Percentiles rank a stretch among this genome's conserved stretches.
phyloP scores from a whole-genome alignment of 1,140 invertebrate genomes.

The Dendroctonus valens region DNA sequence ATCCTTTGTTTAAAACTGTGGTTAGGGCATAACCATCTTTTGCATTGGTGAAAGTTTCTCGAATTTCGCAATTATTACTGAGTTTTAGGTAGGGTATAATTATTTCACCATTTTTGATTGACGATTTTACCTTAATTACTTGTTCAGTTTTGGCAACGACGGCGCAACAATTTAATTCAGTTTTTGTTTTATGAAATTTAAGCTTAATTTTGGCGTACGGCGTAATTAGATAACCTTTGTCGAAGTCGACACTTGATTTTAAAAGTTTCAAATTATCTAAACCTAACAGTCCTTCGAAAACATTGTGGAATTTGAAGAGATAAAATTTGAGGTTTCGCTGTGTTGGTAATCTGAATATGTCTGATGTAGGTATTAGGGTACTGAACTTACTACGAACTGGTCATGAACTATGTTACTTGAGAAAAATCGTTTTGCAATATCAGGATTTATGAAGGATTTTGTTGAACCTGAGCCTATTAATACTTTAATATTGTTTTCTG shows the following conservation, averaged over 20 bases:
- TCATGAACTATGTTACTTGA: constrained; percentile 4
- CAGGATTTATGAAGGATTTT: constrained; percentile 18
- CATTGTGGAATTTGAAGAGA: constrained; percentile 16
- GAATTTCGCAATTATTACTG: constrained; percentile 16
- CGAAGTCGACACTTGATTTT: constrained; percentile 10
- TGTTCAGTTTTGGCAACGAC: too few species aligned
- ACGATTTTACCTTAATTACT: constrained; percentile 23
- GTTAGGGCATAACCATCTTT: constrained; percentile 16
- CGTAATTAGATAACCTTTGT: constrained; percentile 12
- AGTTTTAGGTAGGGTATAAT: constrained; percentile 20
- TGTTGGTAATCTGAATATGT: constrained; percentile 20
- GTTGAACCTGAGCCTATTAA: constrained; percentile 22
- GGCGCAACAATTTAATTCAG: constrained; percentile 11
- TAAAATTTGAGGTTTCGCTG: constrained; percentile 13
- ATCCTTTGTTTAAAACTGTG: constrained; percentile 22
- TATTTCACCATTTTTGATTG: constrained; percentile 17
- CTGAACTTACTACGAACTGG: constrained; percentile 11
- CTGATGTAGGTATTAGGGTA: constrained; percentile 12
- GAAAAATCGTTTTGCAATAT: constrained; percentile 10
- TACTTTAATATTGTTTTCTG: constrained; percentile 17
- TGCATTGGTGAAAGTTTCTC: constrained; percentile 4
- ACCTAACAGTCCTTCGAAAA: constrained; percentile 10
- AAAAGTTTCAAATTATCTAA: constrained; percentile 13
- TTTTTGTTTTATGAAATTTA: constrained; percentile 20
- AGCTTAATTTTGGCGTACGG: constrained; percentile 19